Conservation (phyloP, 2,888 invertebrate genomes). For the Cataglyphis cursor region DNA sequence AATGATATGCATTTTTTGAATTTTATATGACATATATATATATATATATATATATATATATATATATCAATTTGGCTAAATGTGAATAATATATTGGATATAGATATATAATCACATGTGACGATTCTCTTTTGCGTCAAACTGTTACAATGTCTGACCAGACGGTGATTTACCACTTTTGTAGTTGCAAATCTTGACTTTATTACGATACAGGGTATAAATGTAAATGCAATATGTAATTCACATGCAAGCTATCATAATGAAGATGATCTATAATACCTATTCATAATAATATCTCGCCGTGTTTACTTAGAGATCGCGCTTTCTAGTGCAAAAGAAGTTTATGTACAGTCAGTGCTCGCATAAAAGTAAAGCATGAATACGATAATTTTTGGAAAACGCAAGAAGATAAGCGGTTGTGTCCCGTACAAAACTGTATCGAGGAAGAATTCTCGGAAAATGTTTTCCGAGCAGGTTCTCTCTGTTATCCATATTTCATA, state of each 20-base stretch:
- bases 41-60: neutral
- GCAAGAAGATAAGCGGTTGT: conserved; percentile 40
- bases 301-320: conserved; percentile 55
- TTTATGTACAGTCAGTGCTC: conserved; percentile 21
- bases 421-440: conserved; percentile 40
- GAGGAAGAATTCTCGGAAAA: conserved; percentile 51
- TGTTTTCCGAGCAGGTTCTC: conserved; percentile 39
- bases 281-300: conserved; percentile 45
- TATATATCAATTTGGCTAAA: neutral
- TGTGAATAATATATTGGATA: neutral
- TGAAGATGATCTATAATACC: conserved; percentile 30
- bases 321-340: conserved; percentile 30
- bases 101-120: neutral
- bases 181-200: neutral
- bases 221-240: neutral
- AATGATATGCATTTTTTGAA: neutral
- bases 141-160: conserved; percentile 7
- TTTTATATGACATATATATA: neutral
- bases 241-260: neutral
- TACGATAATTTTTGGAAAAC: conserved; percentile 58
- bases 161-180: conserved; percentile 40
- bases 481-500: conserved; percentile 36
- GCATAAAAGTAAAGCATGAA: conserved; percentile 55
- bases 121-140: neutral
- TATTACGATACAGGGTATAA: neutral